Base-by-base conservation (phyloP, 1,140 invertebrate species). In the Nomia melanderi region DNA sequence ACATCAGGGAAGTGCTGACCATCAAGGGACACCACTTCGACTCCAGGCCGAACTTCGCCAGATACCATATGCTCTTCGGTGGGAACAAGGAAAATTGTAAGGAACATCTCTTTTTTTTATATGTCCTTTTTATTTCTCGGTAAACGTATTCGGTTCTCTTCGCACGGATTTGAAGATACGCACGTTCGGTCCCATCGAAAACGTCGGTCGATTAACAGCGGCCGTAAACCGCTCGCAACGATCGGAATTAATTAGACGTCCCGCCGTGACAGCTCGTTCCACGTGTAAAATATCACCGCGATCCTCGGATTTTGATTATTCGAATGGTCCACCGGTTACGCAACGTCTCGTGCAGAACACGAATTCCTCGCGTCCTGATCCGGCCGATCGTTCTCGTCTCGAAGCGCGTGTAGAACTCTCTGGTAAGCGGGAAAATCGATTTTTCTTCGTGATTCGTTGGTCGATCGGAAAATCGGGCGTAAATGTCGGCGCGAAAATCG, bases 41-140 rank as follows among this genome's bases (percentile, higher is more conserved):
- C 80, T 93, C 94, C 44, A 88, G 95, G 53, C 95, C 95, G 0
- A 93, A 95, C 86, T 96, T 96, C 81, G 74, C 88, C 25, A 88
- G 95, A 82, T 95, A 95, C 86, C 91, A 94, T 71, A 88, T 94
- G 27, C 92, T 96, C 4, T 96, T 96, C 88, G 91, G 92, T 57
- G 94, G 94, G 25, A 92, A 95, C 86, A 94, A 94, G 83, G 93
- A 96, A 76, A 95, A 95, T 83, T 96, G 95, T 96, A 93, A 95
- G 95, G 23, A 31, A 50, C 39, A 14, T 41, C 54, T 75, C 71
- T 66, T 77, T 41, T 62, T 41, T 60, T 77, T 5, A 0, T 72
- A 14, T 53, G 5, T n/a, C 20, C 6, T 70, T 14, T 11, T 31
- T 54, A 17, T 60, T 20, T 39, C n/a, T 39, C 29, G 1, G 7